phyloP scores from a whole-genome alignment of 2,113 vertebrate species.

The Tonatia bakeri region DNA sequence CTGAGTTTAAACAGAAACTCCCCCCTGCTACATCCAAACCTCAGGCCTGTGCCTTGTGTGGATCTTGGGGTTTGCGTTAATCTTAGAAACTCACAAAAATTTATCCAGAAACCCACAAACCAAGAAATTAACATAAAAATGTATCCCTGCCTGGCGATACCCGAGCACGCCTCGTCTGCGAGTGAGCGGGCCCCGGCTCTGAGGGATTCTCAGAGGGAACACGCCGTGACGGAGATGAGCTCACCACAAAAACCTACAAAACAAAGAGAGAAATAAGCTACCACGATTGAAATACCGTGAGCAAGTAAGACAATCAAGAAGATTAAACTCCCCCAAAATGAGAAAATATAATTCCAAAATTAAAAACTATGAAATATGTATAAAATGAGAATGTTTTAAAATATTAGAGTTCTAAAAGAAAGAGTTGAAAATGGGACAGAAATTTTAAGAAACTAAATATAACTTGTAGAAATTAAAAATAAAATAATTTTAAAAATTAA shows the following conservation, averaged over 20 bases:
- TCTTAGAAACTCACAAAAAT: neutral
- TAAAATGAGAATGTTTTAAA: neutral
- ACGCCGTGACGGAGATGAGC: neutral
- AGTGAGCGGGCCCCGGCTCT: neutral
- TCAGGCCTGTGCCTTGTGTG: neutral
- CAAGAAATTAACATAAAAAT: conserved; percentile 46
- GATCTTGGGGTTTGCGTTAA: conserved; percentile 9
- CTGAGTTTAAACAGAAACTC: neutral
- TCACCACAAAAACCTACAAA: neutral
- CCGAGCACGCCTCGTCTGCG: neutral
- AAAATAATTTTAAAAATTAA: neutral
- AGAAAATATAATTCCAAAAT: neutral
- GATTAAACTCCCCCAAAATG: neutral
- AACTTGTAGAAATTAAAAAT: neutral
- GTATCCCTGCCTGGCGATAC: neutral
- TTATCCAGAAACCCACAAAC: conserved; percentile 24
- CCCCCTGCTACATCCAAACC: neutral
- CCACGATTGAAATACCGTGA: neutral
- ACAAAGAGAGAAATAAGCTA: neutral
- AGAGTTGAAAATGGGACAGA: neutral
- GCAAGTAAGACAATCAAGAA: neutral
- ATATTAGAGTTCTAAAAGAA: neutral
- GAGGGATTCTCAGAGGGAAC: neutral
- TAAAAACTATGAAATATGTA: neutral
- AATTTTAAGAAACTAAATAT: neutral